Conservation (phyloP, 1,140 invertebrate species). For the Apis florea region DNA sequence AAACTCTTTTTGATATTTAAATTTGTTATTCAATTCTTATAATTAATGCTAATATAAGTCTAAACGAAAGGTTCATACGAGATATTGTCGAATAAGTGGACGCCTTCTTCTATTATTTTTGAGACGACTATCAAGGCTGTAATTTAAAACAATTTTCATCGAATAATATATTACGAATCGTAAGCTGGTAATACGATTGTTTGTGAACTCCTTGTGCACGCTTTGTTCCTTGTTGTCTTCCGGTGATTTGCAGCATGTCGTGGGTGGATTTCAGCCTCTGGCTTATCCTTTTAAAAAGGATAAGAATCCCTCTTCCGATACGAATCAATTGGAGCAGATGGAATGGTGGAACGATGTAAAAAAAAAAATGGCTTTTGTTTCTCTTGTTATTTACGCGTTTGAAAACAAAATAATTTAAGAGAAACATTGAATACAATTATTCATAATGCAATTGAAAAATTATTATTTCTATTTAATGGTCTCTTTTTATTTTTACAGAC, state of each 20-base stretch:
- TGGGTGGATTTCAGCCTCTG: constrained; percentile 60
- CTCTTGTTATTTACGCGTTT: too few species aligned
- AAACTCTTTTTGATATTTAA: too few species aligned
- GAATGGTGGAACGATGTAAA: background rate
- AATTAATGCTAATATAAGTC: constrained; percentile 28
- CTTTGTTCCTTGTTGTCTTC: constrained; percentile 32
- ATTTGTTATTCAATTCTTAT: background rate
- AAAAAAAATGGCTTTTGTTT: background rate
- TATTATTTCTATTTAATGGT: too few species aligned
- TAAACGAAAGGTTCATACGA: constrained; percentile 15
- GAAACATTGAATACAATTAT: too few species aligned
- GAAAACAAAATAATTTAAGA: too few species aligned
- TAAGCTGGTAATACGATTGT: constrained; percentile 42
- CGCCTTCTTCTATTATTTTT: constrained; percentile 58
- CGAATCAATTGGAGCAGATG: background rate
- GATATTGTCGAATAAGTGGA: too few species aligned
- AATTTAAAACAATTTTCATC: constrained; percentile 67
- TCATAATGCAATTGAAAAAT: too few species aligned
- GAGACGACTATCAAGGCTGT: constrained; percentile 38
- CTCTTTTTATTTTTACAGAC: too few species aligned
- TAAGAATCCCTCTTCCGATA: constrained; percentile 3
- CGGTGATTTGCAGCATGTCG: constrained; percentile 61
- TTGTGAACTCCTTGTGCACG: constrained; percentile 10
- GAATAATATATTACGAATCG: constrained; percentile 62
- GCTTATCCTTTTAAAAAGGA: constrained; percentile 2